Percentiles rank a stretch among this genome's conserved stretches.
Conservation (phyloP, 2,888 invertebrate species). For the Drosophila pegasa region DNA sequence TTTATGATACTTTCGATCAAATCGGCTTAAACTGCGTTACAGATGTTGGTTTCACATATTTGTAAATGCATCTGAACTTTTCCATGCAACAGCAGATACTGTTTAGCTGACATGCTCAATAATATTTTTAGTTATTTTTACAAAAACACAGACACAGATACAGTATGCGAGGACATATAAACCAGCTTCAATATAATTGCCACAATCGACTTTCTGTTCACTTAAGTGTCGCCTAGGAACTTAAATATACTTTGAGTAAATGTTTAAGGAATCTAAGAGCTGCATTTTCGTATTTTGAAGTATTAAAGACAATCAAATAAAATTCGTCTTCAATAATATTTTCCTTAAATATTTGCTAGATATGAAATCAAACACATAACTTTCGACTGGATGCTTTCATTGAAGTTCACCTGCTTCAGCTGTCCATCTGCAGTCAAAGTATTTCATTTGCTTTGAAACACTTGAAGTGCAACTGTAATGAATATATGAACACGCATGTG, state of each 20-base stretch:
- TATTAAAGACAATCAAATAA: no score
- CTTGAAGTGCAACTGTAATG: constrained; percentile 6
- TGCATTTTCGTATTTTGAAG: no score
- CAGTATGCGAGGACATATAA: no score
- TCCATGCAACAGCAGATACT: not conserved
- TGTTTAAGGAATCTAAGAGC: no score
- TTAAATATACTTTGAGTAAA: not conserved
- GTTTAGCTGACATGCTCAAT: not conserved
- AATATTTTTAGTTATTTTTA: not conserved
- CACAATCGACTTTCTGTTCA: no score
- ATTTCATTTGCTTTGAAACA: not conserved
- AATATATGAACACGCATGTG: not conserved
- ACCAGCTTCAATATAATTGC: no score
- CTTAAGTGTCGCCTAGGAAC: no score
- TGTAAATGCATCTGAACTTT: not conserved
- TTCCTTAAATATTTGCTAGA: no score
- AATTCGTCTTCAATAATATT: no score
- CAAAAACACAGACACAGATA: no score
- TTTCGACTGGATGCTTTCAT: not conserved
- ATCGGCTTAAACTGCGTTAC: constrained; percentile 9
- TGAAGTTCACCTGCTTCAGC: not conserved
- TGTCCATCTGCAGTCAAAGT: not conserved
- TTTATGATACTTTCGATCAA: not conserved
- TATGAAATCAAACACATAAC: no score
- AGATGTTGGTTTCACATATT: not conserved